Conservation (phyloP, 2,797 vertebrate species). For the Potorous gilbertii region DNA sequence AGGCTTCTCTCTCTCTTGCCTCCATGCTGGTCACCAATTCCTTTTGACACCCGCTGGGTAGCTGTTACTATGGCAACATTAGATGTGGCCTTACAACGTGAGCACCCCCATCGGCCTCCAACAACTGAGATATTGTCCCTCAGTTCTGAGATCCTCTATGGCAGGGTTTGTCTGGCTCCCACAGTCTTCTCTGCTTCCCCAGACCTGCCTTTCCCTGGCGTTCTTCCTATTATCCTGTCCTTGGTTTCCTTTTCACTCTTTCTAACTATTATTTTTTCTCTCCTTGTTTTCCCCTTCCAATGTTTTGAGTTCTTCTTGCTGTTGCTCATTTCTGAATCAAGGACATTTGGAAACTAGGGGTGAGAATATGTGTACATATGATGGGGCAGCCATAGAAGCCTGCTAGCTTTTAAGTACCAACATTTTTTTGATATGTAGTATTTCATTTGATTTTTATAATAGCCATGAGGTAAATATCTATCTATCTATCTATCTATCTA, state of each 20-base stretch:
- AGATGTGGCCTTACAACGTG: constrained; percentile 43
- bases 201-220: neutral
- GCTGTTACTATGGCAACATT: constrained; percentile 49
- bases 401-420: neutral
- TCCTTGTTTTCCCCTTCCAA: neutral
- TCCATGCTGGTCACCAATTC: neutral
- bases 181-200: neutral
- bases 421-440: neutral
- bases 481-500: too few species aligned
- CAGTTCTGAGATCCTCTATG: neutral
- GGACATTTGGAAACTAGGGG: neutral
- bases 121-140: constrained; percentile 52
- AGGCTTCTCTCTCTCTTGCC: constrained; percentile 26
- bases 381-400: neutral
- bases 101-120: constrained; percentile 30
- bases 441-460: neutral
- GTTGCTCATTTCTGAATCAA: neutral
- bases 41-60: neutral
- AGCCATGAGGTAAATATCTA: neutral
- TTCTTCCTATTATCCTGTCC: neutral
- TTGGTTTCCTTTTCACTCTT: neutral
- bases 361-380: neutral
- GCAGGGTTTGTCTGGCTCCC: neutral
- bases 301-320: neutral
- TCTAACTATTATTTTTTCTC: neutral